phyloP scores from a whole-genome alignment of 2,113 vertebrate genomes.

The Ciconia boyciana region DNA sequence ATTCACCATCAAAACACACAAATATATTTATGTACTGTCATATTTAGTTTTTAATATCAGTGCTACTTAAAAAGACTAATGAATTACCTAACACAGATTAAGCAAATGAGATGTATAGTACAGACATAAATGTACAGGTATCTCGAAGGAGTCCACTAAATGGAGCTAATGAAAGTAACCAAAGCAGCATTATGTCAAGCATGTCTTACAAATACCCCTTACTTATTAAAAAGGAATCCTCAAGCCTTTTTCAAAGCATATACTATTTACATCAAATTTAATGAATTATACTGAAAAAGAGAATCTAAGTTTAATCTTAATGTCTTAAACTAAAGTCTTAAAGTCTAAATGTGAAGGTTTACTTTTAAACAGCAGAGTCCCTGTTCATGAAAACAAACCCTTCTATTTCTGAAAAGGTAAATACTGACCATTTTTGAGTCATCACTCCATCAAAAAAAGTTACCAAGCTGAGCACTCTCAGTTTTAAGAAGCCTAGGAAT shows the following conservation, averaged over 20 bases:
- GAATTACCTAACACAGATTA: background rate
- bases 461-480: background rate
- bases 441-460: background rate
- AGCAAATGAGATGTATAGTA: background rate
- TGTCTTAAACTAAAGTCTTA: too few relatives aligned
- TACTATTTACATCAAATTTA: background rate
- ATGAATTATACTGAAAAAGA: background rate
- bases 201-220: background rate
- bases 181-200: background rate
- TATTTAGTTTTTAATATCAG: background rate
- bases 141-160: background rate
- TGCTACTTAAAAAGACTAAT: background rate
- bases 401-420: background rate
- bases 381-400: background rate
- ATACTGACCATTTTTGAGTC: background rate
- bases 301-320: background rate
- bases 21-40: background rate
- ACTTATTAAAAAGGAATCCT: background rate
- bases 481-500: background rate
- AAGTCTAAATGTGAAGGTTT: background rate
- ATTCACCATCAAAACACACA: background rate
- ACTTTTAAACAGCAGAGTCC: background rate
- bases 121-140: background rate
- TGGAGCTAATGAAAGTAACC: background rate
- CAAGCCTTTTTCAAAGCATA: background rate